Base-by-base conservation (phyloP, 2,797 vertebrate species). In the Silurus aristotelis region DNA sequence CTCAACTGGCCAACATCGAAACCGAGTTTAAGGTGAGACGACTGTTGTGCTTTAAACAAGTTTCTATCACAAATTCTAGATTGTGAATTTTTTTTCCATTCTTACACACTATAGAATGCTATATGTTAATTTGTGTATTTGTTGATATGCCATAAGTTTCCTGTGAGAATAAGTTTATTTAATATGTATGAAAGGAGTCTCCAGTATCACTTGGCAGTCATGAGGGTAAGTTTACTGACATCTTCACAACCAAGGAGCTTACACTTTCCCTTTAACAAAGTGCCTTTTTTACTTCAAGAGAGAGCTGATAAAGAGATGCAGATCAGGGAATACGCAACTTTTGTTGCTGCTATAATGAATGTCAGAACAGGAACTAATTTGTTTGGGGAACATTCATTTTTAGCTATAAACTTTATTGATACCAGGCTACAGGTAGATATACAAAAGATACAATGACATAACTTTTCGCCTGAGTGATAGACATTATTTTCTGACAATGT, bases 21-120 rank as follows among this genome's bases (percentile, higher is more conserved):
- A 96, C 96, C 60, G 96, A 96, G 91, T 96, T 96, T 92, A 96
- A 96, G 96, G 96, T 96, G 94, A 95, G 87, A 67, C 93, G 31
- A 46, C 31, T 38, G 55, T 10, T 3, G 72, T 77, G 25, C 52
- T 9, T 31, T 60, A 73, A 22, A 64, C 22, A 17, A 38, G 31
- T 61, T 22, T 46, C 13, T 46, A 43, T 20, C 17, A 38, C 17
- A 77, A 38, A 6, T 60, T 38, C 27, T 77, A n/a, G 25, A 76
- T 5, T 12, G 25, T 77, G 55, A 31, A 31, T 31, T 52, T 52
- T 52, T 6, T n/a, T 73, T 52, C n/a, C n/a, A 12, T n/a, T 73
- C 68, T 22, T 19, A 71, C 12, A 22, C 9, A 71, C 19, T 46
- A 12, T 71, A 0, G 10, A 55, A 55, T 17, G 48, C 25, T 3